Base-by-base conservation (phyloP, 1,140 invertebrate species). In the Sminthurides bifidus region DNA sequence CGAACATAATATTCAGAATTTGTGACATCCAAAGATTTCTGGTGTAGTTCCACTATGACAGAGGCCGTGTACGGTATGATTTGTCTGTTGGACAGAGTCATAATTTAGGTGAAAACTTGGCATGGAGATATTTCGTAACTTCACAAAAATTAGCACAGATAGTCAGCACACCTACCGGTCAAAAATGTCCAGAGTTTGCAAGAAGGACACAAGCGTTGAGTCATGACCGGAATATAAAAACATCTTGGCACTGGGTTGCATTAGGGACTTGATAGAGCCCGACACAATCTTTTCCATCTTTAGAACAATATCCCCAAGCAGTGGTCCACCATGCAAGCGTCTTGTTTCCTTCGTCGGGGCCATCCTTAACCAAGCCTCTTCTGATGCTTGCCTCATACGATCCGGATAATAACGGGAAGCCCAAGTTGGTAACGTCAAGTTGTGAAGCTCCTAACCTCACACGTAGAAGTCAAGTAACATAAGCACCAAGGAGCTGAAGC, bases 141-240 rank as follows among this genome's bases (percentile, higher is more conserved):
- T n/a, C n/a, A n/a, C n/a, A n/a, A 48, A 6, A 21, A 48, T 43
- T 12, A 48, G 19, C 15, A 27, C 10, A 26, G 26, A 10, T 8
- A 26, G 21, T 10, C 26, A 5, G 5, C 6, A 26, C 26, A 30
- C 44, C 15, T 33, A 50, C 21, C 30, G 4, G 17, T 60, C 45
- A 41, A 51, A 56, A 52, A 60, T 49, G n/a, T 43, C 53, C 4
- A 60, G 23, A 0, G 81, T 74, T 67, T 81, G 81, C 1, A 92
- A 72, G 26, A 92, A 64, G 63, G 81, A 83, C 0, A 82, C 81
- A 10, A 92, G 68, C 0, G 85, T 91, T 2, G 81, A 80, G 68
- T 93, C 90, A 69, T 93, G 89, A 23, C 75, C 83, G 66, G 84
- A 87, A 65, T 84, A 88, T 19, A 88, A 74, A 66, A 78, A 79